Percentiles rank a stretch among this genome's conserved stretches.
These are phyloP conservation scores for Corbicula japonica DNA, from an alignment of 2,888 invertebrate genomes.

Conservation along the genomic window DNA sequence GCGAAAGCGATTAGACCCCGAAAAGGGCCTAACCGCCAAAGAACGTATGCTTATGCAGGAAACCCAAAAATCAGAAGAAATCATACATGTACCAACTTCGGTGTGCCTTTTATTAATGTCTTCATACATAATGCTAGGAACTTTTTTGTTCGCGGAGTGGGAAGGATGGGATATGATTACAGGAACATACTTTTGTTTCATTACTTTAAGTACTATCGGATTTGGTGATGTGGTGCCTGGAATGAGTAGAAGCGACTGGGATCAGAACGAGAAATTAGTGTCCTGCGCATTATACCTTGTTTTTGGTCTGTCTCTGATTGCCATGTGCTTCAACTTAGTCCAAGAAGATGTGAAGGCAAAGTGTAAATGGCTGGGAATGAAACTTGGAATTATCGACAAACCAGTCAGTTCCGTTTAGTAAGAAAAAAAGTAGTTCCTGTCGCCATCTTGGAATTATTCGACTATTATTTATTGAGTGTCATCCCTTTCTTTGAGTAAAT, in stretches of 20 bases:
- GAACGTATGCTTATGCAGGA: slow-evolving; percentile 71
- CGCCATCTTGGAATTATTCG: too few species aligned
- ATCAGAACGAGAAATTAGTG: slow-evolving; percentile 82
- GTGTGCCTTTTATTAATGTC: slow-evolving; percentile 85
- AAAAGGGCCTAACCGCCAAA: slow-evolving; percentile 73
- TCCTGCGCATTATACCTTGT: slow-evolving; percentile 86
- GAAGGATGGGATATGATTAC: slow-evolving; percentile 84
- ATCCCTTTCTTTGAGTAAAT: too few species aligned
- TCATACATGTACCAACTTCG: slow-evolving; percentile 85
- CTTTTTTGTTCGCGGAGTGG: slow-evolving; percentile 85
- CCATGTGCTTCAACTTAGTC: slow-evolving; percentile 87
- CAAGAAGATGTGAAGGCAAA: slow-evolving; percentile 87
- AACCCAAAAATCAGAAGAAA: slow-evolving; percentile 77
- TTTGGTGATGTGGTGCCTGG: slow-evolving; percentile 85
- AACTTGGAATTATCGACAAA: slow-evolving; percentile 85
- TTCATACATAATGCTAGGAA: slow-evolving; percentile 85
- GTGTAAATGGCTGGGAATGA: slow-evolving; percentile 85
- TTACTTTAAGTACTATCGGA: slow-evolving; percentile 86
- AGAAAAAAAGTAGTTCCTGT: background rate
- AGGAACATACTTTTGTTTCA: slow-evolving; percentile 86
- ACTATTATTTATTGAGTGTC: too few species aligned
- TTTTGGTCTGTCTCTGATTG: slow-evolving; percentile 87
- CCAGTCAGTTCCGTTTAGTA: slow-evolving; percentile 26
- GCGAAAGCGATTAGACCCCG: slow-evolving; percentile 74
- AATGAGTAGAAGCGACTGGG: slow-evolving; percentile 80